These are phyloP conservation scores for Eucera pruinosa DNA, from an alignment of 2,888 invertebrate species.

Conservation along the genomic window DNA sequence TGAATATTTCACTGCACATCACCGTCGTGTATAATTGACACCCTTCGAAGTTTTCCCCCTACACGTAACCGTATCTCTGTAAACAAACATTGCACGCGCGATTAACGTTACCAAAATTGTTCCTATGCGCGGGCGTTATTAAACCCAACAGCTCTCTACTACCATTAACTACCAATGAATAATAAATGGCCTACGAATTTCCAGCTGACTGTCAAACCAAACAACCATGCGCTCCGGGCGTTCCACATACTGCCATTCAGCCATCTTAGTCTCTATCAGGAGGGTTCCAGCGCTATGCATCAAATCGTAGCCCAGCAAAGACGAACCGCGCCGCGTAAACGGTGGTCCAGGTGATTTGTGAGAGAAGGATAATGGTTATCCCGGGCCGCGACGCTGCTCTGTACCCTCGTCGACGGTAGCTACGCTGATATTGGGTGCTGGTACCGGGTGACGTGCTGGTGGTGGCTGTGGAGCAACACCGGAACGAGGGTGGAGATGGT, in stretches of 20 bases:
- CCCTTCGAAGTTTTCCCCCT: not conserved
- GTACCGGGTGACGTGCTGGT: constrained; percentile 53
- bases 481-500: constrained; percentile 36
- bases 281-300: constrained; percentile 22
- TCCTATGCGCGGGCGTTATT: constrained; percentile 7
- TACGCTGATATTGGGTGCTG: constrained; percentile 60
- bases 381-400: constrained; percentile 73
- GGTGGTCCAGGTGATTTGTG: constrained; percentile 80
- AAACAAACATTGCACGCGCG: constrained; percentile 29
- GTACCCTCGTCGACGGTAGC: constrained; percentile 62
- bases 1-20: not conserved
- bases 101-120: constrained; percentile 24
- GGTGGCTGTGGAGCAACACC: constrained; percentile 67
- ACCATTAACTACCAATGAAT: constrained; percentile 34
- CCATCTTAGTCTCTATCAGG: constrained; percentile 29
- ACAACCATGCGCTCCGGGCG: not conserved
- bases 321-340: constrained; percentile 55
- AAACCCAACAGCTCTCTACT: not conserved
- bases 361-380: constrained; percentile 79
- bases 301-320: constrained; percentile 53
- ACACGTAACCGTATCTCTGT: not conserved
- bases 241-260: not conserved
- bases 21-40: not conserved
- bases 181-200: constrained; percentile 18
- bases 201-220: not conserved